Base-by-base conservation (phyloP, 1,140 invertebrate genomes). In the Pseudomyrmex sp. region DNA sequence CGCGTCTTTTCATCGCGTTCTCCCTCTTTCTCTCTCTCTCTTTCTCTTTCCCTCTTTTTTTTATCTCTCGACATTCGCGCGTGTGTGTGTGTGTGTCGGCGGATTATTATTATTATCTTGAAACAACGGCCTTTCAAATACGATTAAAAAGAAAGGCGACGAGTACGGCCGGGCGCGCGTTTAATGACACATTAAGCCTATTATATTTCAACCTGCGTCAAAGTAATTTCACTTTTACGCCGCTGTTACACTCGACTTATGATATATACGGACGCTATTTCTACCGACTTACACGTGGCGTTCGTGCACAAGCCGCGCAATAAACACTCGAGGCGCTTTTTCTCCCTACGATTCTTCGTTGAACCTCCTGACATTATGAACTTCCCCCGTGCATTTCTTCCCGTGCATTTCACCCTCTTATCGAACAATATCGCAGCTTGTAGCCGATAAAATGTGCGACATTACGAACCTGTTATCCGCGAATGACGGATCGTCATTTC, bases 111-210 rank as follows among this genome's bases (percentile, higher is more conserved):
- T 15, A 46, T 75, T 12, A 44, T 46, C 62, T 56, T 18, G 56
- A 56, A 66, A 58, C 52, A 70, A 72, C 52, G 15, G 44, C 9
- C 13, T 23, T 7, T 69, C 15, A 7, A 18, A n/a, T 9, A 3
- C 10, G 12, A 80, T 80, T 72, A 61, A 80, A 72, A 48, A 35
- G 44, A 15, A 46, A 13, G 8, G 8, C 35, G 44, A 15, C 5
- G 66, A 50, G 9, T 48, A 10, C 15, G n/a, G 15, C 4, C 35
- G 35, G 5, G 35, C 35, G 35, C 35, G 35, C 20, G 35, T 80
- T 80, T 80, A 61, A 80, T 54, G 76, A 72, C 3, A 59, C 66
- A 80, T 72, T 70, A 59, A 70, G 15, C 23, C 12, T 44, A n/a
- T 48, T 69, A 56, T 65, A 26, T 58, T 56, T 79, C 52, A 56